These are phyloP conservation scores for Caenorhabditis remanei DNA, from an alignment of 1,140 invertebrate species.

Conservation along the genomic window DNA sequence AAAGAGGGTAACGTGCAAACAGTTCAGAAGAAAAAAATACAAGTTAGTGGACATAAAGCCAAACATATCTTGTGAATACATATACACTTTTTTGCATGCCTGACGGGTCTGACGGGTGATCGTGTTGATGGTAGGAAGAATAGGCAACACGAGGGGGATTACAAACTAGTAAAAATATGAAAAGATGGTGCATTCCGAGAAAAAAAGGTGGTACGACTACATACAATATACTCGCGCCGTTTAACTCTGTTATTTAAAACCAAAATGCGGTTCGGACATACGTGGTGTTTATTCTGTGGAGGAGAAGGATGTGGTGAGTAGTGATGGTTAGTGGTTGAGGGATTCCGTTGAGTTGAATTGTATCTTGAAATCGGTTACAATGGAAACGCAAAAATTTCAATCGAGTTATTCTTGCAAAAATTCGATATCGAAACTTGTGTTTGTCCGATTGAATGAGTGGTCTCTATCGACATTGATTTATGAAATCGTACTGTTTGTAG, in stretches of 20 bases:
- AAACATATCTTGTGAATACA: neutral
- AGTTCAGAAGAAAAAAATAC: neutral
- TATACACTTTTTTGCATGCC: neutral
- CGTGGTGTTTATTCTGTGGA: slow-evolving; percentile 1
- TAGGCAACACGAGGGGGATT: neutral
- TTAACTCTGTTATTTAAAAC: slow-evolving; percentile 15
- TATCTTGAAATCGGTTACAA: slow-evolving; percentile 57
- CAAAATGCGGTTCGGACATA: slow-evolving; percentile 33
- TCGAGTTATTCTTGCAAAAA: slow-evolving; percentile 35
- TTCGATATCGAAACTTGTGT: neutral
- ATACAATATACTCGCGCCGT: slow-evolving; percentile 33
- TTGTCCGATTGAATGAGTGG: slow-evolving; percentile 49
- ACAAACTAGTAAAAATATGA: slow-evolving; percentile 10
- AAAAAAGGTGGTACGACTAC: slow-evolving; percentile 45
- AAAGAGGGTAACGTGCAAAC: slow-evolving; percentile 1
- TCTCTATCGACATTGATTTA: neutral
- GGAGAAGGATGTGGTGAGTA: slow-evolving; percentile 33
- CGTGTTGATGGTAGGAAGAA: neutral
- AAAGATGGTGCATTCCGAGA: slow-evolving; percentile 36
- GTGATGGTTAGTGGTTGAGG: slow-evolving; percentile 55
- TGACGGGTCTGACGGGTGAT: slow-evolving; percentile 22
- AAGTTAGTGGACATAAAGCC: slow-evolving; percentile 15
- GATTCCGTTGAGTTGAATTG: slow-evolving; percentile 60
- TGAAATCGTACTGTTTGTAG: too few species aligned
- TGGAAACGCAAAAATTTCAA: slow-evolving; percentile 41